Base-by-base conservation (phyloP, 2,888 invertebrate species). In the Scelioninae gen. 1 region DNA sequence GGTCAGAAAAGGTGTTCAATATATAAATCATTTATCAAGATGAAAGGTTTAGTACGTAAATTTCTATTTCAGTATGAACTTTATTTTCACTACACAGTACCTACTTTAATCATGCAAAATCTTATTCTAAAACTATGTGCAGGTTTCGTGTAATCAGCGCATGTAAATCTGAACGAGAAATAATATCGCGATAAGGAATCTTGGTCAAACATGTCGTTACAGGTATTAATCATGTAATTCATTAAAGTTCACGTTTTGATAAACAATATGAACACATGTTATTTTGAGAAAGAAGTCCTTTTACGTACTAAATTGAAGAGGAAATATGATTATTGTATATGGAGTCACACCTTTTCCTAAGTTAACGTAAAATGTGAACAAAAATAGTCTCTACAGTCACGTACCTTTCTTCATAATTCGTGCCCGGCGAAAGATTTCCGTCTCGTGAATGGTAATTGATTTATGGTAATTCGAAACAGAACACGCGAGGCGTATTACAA, bases 11-110 rank as follows among this genome's bases (percentile, higher is more conserved):
- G 62, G 62, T 47, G 62, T 32, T 32, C 32, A 15, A 32, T 47
- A 15, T 45, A 49, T 49, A 13, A 23, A 49, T 38, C 34, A 23
- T 16, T 56, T 32, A 38, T 60, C 43, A 23, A 43, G 29, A 43
- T 23, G 58, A 66, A 40, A 53, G 53, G 23, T 66, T 66, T 29
- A 66, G 66, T 53, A 53, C 66, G 66, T 66, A 51, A 66, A 66
- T 31, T 23, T 29, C 38, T 66, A 53, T 53, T 51, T 66, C 51
- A n/a, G 11, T 51, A 9, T 13, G 29, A 13, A 49, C 7, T 53
- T 32, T 23, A 16, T 43, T 56, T 65, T 13, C 13, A 38, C 51
- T 65, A 65, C 49, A 13, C 16, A 53, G 38, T 29, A 23, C 10
- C 38, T 65, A 65, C 47, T 23, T 51, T n/a, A 43, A 15, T 66